Conservation (phyloP, 1,140 invertebrate species). For the Paralvinella palmiformis region DNA sequence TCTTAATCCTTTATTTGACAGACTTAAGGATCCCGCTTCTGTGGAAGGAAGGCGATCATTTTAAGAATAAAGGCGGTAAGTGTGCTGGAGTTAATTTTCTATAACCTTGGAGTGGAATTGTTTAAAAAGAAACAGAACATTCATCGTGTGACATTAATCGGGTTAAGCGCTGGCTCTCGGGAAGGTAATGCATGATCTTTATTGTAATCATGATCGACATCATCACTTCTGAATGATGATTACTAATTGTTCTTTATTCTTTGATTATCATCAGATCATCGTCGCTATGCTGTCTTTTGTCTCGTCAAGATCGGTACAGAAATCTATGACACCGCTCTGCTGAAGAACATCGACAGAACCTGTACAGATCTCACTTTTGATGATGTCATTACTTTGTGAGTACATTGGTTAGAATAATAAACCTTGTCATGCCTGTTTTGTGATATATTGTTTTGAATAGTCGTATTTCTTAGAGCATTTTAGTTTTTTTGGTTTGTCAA, state of each 20-base stretch:
- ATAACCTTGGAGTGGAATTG: background rate
- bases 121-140: background rate
- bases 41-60: slow-evolving; percentile 68
- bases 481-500: too few relatives aligned
- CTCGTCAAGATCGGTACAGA: slow-evolving; percentile 63
- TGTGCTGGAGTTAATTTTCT: background rate
- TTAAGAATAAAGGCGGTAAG: slow-evolving; percentile 63
- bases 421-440: too few relatives aligned
- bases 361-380: slow-evolving; percentile 67
- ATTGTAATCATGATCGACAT: background rate
- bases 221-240: background rate
- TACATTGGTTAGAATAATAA: slow-evolving; percentile 24
- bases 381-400: slow-evolving; percentile 66
- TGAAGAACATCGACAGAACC: slow-evolving; percentile 63
- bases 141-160: too few relatives aligned
- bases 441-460: too few relatives aligned
- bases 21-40: slow-evolving; percentile 66
- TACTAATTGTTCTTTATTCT: background rate
- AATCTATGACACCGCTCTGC: slow-evolving; percentile 63
- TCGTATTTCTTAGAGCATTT: too few relatives aligned
- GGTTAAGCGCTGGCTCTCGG: too few relatives aligned
- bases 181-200: background rate
- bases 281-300: slow-evolving; percentile 67
- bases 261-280: slow-evolving; percentile 53
- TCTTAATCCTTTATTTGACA: slow-evolving; percentile 54